phyloP scores from a whole-genome alignment of 1,140 invertebrate species.

The Aphelenchoides avenae region DNA sequence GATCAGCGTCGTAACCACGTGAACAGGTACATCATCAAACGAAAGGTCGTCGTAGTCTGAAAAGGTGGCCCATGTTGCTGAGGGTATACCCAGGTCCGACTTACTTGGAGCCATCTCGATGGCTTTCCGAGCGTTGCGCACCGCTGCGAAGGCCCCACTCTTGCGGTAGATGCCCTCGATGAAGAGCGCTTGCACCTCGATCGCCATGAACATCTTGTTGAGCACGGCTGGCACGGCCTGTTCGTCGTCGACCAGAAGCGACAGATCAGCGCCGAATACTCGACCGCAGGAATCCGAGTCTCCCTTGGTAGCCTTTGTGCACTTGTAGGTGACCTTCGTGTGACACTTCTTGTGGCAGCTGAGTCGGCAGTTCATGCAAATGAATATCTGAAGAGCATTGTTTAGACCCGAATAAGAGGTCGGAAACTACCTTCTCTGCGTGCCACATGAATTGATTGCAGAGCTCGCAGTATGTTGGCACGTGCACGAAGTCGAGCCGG shows the following conservation, averaged over 20 bases:
- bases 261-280: conserved; percentile 74
- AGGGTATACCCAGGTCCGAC: too few species aligned
- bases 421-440: conserved; percentile 67
- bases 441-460: conserved; percentile 91
- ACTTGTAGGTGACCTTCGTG: conserved; percentile 65
- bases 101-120: conserved; percentile 47
- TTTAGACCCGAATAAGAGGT: conserved; percentile 2
- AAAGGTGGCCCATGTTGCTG: too few species aligned
- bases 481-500: conserved; percentile 79
- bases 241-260: conserved; percentile 68
- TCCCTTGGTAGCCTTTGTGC: conserved; percentile 60
- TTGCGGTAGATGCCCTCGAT: conserved; percentile 84
- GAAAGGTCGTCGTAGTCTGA: conserved; percentile 65
- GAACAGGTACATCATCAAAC: conserved; percentile 69
- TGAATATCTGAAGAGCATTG: conserved; percentile 68
- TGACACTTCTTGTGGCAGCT: conserved; percentile 92
- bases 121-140: conserved; percentile 35
- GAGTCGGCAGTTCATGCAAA: conserved; percentile 81
- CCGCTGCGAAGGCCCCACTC: conserved; percentile 66
- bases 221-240: conserved; percentile 75
- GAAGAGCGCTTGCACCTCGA: conserved; percentile 85
- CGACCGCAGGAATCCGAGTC: conserved; percentile 49
- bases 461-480: conserved; percentile 89
- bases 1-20: conserved; percentile 82
- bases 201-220: conserved; percentile 75